These are phyloP conservation scores for Eolophus roseicapilla DNA, from an alignment of 2,113 vertebrate genomes.

Conservation along the genomic window DNA sequence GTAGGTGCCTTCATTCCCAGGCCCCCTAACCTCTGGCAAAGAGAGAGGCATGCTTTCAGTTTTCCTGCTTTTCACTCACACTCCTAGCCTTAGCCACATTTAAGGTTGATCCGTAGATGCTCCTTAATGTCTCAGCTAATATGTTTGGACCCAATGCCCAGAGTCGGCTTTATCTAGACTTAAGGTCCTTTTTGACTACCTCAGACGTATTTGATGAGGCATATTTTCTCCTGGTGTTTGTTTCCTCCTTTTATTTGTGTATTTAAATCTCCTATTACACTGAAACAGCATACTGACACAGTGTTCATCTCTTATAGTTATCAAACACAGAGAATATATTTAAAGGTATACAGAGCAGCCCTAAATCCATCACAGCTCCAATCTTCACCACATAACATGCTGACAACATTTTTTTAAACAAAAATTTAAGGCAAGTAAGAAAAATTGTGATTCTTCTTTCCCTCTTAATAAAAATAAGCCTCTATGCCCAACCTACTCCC, in stretches of 20 bases:
- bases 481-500: neutral
- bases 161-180: neutral
- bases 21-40: neutral
- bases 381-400: neutral
- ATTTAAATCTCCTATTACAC: neutral
- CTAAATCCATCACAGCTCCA: neutral
- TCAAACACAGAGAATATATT: neutral
- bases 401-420: neutral
- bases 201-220: neutral
- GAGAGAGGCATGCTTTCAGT: neutral
- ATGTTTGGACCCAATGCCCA: neutral
- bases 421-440: neutral
- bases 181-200: neutral
- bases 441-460: neutral
- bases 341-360: neutral
- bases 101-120: neutral
- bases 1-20: neutral
- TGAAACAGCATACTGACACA: neutral
- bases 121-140: neutral
- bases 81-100: neutral
- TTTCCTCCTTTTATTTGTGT: neutral
- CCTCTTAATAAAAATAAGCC: neutral
- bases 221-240: neutral
- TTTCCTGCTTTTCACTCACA: neutral
- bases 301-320: neutral